phyloP scores from a whole-genome alignment of 2,888 invertebrate genomes.

The Eulithis testata region DNA sequence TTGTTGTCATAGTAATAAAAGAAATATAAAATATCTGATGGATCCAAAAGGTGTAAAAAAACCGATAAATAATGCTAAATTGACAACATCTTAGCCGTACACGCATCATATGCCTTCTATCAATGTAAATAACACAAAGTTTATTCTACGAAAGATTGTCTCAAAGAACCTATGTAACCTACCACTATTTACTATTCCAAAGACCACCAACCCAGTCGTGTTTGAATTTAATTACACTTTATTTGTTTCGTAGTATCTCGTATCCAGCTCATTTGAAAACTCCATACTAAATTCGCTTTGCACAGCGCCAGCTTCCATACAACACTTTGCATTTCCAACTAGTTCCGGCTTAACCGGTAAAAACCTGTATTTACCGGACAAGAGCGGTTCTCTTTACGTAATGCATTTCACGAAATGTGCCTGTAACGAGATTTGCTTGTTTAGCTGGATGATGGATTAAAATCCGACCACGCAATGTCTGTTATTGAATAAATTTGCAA shows the following conservation, averaged over 20 bases:
- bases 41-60: too few species aligned
- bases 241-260: constrained; percentile 5
- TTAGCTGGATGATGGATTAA: constrained; percentile 10
- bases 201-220: background rate
- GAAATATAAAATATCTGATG: too few species aligned
- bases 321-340: constrained; percentile 65
- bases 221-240: constrained; percentile 6
- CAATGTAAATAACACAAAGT: too few species aligned
- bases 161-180: too few species aligned
- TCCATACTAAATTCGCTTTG: constrained; percentile 42
- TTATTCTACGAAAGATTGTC: too few species aligned
- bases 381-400: constrained; percentile 50
- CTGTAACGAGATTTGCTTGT: constrained; percentile 21
- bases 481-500: too few species aligned
- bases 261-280: constrained; percentile 20
- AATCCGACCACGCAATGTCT: too few species aligned
- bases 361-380: constrained; percentile 71
- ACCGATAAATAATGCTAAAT: too few species aligned
- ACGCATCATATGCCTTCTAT: too few species aligned
- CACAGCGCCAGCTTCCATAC: constrained; percentile 64
- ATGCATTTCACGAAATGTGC: constrained; percentile 45
- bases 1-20: too few species aligned
- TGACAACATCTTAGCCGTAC: too few species aligned
- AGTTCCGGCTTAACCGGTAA: constrained; percentile 63
- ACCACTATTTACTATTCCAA: background rate